Evolutionary conservation across 2,113 vertebrate species (phyloP).

Genomic region (Salvator merianae): DNA sequence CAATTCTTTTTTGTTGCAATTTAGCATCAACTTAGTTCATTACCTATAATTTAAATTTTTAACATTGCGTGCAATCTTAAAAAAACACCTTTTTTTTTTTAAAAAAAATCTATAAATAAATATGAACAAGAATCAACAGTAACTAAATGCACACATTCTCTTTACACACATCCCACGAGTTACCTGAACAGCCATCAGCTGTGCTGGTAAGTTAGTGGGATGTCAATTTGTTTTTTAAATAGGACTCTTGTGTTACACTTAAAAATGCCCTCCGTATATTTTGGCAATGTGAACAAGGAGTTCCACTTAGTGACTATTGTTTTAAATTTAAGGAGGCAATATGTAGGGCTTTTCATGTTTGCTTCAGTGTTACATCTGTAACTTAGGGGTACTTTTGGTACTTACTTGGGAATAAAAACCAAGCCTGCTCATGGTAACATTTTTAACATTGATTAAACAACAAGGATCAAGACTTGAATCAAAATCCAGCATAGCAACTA

Average conservation of each 20-base stretch:
- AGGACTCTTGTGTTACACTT: not conserved
- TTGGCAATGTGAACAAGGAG: not conserved
- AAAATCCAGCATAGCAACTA: not conserved
- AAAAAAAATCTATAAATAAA: not conserved
- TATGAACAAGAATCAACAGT: not conserved
- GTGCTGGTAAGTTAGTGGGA: not conserved
- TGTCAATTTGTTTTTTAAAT: not conserved
- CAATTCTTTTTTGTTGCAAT: not conserved
- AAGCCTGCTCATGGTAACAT: no score
- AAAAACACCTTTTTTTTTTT: not conserved
- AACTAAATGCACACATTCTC: not conserved
- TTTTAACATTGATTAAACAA: not conserved
- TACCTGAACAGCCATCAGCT: not conserved
- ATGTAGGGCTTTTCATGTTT: not conserved
- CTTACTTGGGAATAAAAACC: not conserved
- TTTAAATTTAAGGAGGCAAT: not conserved
- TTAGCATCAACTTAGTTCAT: not conserved
- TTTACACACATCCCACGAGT: not conserved
- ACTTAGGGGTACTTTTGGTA: not conserved
- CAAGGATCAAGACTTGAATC: no score
- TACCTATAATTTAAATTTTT: not conserved
- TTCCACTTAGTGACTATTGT: not conserved
- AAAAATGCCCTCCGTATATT: not conserved
- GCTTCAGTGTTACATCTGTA: not conserved
- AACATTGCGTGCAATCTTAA: not conserved